A percentile compares a stretch with the other conserved stretches of the same genome.
phyloP scores from a whole-genome alignment of 2,797 vertebrate species.

The Hyperoplus immaculatus region DNA sequence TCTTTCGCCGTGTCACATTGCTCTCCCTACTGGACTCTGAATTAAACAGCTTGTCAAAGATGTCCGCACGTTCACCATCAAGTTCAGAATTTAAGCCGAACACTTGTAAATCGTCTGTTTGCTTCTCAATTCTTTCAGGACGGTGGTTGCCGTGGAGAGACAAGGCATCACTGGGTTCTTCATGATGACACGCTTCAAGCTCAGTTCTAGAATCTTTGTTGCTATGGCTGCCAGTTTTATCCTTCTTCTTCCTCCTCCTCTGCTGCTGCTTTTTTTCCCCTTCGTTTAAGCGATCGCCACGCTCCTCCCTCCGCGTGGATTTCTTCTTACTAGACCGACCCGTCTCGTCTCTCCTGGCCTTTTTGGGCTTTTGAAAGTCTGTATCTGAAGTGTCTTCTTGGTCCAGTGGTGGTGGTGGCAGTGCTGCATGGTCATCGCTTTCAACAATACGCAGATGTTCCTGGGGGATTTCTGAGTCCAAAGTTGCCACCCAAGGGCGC shows the following conservation, averaged over 20 bases:
- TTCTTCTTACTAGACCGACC: constrained; percentile 51
- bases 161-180: neutral
- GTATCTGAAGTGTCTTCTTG: neutral
- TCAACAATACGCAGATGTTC: neutral
- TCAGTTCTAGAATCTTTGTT: neutral
- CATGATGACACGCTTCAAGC: neutral
- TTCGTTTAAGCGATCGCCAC: neutral
- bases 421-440: neutral
- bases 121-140: neutral
- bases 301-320: neutral
- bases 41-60: neutral
- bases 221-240: neutral
- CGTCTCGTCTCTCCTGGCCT: constrained; percentile 47
- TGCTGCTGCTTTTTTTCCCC: too few relatives aligned
- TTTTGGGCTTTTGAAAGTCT: constrained; percentile 62
- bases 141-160: neutral
- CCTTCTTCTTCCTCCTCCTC: constrained; percentile 37
- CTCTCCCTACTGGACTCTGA: constrained; percentile 16
- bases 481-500: constrained; percentile 37
- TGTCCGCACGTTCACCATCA: neutral
- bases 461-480: constrained; percentile 13
- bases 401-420: neutral
- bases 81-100: neutral
- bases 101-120: neutral
- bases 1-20: neutral